Percentiles rank a stretch among this genome's conserved stretches.
These are phyloP conservation scores for Ceyx erithaca DNA, from an alignment of 2,797 vertebrate species.

Conservation along the genomic window DNA sequence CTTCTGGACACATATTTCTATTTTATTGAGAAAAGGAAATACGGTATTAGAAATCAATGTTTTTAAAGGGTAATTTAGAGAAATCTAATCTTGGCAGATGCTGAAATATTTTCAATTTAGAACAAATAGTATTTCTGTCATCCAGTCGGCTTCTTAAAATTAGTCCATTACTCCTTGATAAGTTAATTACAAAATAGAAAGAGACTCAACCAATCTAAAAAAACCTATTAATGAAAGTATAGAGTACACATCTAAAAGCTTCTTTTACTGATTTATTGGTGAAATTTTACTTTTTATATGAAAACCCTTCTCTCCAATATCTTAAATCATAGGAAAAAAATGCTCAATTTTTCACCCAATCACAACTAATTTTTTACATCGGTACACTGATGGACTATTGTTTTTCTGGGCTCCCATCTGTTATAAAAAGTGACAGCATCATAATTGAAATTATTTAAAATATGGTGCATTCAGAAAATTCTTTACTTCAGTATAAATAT, in stretches of 20 bases:
- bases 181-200: conserved; percentile 68
- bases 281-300: conserved; percentile 39
- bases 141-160: conserved; percentile 48
- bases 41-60: conserved; percentile 58
- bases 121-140: conserved; percentile 64
- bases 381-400: conserved; percentile 37
- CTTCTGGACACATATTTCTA: conserved; percentile 43
- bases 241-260: conserved; percentile 40
- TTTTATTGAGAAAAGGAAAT: conserved; percentile 63
- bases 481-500: not conserved
- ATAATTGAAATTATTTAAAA: conserved; percentile 67
- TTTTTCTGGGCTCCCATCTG: conserved; percentile 9
- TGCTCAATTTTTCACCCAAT: conserved; percentile 51
- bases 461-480: conserved; percentile 43
- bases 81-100: conserved; percentile 59
- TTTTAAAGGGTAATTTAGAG: conserved; percentile 68
- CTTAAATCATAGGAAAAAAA: conserved; percentile 52
- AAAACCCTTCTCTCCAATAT: not conserved
- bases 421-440: conserved; percentile 47
- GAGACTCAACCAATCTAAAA: conserved; percentile 44
- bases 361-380: conserved; percentile 31
- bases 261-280: conserved; percentile 58
- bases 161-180: conserved; percentile 65
- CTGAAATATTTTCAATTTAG: conserved; percentile 67
- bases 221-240: conserved; percentile 11